Conservation (phyloP, 2,888 invertebrate species). For the Himalopsyche anomala region DNA sequence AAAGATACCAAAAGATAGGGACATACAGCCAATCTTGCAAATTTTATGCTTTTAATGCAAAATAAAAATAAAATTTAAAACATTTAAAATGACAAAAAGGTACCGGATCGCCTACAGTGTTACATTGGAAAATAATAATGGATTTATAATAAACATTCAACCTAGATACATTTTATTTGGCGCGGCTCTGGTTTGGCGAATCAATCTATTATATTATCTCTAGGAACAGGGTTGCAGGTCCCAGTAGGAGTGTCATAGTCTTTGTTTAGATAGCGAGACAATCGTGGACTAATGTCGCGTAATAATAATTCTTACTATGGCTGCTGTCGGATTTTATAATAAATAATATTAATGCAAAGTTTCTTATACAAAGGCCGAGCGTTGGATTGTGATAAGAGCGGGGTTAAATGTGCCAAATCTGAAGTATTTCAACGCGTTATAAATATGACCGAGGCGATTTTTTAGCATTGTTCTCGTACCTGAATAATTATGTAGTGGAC, state of each 20-base stretch:
- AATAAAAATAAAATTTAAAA: too few relatives aligned
- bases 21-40: too few relatives aligned
- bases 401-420: neutral
- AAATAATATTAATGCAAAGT: slow-evolving; percentile 52
- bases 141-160: neutral
- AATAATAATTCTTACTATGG: slow-evolving; percentile 46
- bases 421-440: neutral
- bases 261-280: slow-evolving; percentile 58
- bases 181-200: neutral
- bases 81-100: too few relatives aligned
- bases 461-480: neutral
- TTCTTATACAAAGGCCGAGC: slow-evolving; percentile 11
- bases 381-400: neutral
- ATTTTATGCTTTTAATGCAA: too few relatives aligned
- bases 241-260: slow-evolving; percentile 57
- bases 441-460: neutral
- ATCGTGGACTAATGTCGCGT: slow-evolving; percentile 56
- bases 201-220: neutral
- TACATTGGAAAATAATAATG: neutral
- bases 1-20: too few relatives aligned
- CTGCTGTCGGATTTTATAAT: slow-evolving; percentile 44
- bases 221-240: slow-evolving; percentile 28
- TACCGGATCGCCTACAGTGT: too few relatives aligned
- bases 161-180: slow-evolving; percentile 2
- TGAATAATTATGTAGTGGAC: neutral